phyloP scores from a whole-genome alignment of 2,888 invertebrate species.

The Eucera pruinosa region DNA sequence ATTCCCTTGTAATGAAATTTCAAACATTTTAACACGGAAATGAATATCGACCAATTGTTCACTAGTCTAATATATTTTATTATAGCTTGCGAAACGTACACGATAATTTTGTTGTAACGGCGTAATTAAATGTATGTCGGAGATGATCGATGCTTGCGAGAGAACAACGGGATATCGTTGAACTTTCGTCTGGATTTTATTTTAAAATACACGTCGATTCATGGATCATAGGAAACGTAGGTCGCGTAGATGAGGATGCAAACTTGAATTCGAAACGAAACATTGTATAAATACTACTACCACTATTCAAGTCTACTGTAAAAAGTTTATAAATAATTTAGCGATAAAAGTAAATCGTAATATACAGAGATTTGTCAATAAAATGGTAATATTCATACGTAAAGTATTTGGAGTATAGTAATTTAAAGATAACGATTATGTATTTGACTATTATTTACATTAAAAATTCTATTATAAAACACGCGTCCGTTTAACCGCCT shows the following conservation, averaged over 20 bases:
- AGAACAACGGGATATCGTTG: background rate
- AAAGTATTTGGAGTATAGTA: constrained; percentile 33
- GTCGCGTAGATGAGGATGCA: constrained; percentile 18
- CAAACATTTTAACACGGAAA: background rate
- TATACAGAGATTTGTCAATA: constrained; percentile 59
- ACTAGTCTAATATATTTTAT: constrained; percentile 29
- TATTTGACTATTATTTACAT: constrained; percentile 46
- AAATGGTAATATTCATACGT: constrained; percentile 55
- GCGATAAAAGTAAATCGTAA: constrained; percentile 46
- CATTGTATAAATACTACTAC: constrained; percentile 53
- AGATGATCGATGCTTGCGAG: constrained; percentile 20
- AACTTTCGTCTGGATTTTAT: constrained; percentile 17
- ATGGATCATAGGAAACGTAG: constrained; percentile 33
- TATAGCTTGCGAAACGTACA: background rate
- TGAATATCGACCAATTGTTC: constrained; percentile 12
- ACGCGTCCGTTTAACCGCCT: background rate
- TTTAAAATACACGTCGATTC: constrained; percentile 27
- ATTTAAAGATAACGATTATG: constrained; percentile 36
- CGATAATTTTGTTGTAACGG: constrained; percentile 16
- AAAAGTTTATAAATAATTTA: constrained; percentile 60
- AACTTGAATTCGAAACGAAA: constrained; percentile 32
- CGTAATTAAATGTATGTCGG: constrained; percentile 1
- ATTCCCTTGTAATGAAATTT: background rate
- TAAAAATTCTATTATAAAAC: constrained; percentile 37
- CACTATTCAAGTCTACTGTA: constrained; percentile 54